Base-by-base conservation (phyloP, 2,888 invertebrate species). In the Lypha dubia region DNA sequence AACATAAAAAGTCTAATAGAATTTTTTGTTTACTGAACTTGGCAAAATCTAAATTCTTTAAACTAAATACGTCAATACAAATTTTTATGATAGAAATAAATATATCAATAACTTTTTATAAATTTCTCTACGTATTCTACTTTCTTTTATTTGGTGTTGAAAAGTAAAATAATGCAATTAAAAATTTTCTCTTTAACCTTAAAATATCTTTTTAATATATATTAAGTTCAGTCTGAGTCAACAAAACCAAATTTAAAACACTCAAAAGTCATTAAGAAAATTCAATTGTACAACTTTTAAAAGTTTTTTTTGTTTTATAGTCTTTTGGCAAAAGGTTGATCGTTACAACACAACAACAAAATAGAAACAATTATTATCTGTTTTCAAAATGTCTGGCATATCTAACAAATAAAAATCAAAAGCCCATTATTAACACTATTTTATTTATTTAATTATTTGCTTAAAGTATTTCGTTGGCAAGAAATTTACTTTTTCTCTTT, bases 361-460 rank as follows among this genome's bases (percentile, higher is more conserved):
- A n/a, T n/a, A n/a, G n/a, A n/a, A 22, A 15, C 32, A 20, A 51
- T 22, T 35, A 35, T 56, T 65, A 28, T 46, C 44, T 44, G 15
- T 22, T 17, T 17, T 38, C 20, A 22, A 49, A 67, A 76, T 49
- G 67, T 67, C 76, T 77, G 46, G 24, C 35, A 20, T 49, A 44
- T 60, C 68, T 17, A 58, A 28, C 32, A 67, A 68, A 49, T 22
- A 67, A 17, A 74, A 51, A 68, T 15, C 51, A 28, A 77, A 60
- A 51, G 32, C 17, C n/a, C 51, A 70, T 67, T 70, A 62, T 70
- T 62, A 79, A 70, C 49, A 70, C 62, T 46, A 56, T 35, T 63
- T 71, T 53, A 73, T 67, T 79, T 73, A 58, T 73, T 49, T 79
- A 71, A 51, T 65, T 73, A 73, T 65, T 71, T 65, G 51, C 20